Percentiles rank a stretch among this genome's conserved stretches.
Evolutionary conservation across 2,797 vertebrate species (phyloP).

Genomic region (Rhodeus uyekii): DNA sequence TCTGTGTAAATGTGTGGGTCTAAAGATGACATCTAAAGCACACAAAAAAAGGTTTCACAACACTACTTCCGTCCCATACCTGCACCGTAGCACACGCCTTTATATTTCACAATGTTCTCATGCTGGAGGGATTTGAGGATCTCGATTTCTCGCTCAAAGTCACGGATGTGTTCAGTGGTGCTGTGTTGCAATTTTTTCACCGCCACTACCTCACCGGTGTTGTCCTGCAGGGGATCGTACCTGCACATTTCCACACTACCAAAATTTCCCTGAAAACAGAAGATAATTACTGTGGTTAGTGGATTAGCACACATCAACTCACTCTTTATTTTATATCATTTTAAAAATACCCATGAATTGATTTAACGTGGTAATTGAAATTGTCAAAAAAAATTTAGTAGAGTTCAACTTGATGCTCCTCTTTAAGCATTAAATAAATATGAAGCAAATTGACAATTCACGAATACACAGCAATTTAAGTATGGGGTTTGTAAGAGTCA

Average conservation of each 20-base stretch:
- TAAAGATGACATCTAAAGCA: background rate
- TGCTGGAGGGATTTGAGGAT: constrained; percentile 97
- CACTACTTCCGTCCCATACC: constrained; percentile 71
- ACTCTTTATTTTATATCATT: background rate
- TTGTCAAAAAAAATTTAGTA: background rate
- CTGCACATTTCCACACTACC: constrained; percentile 98
- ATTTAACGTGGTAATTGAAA: background rate
- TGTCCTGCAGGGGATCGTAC: constrained; percentile 95
- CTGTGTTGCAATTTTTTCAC: constrained; percentile 98
- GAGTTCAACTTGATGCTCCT: background rate
- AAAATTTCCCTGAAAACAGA: constrained; percentile 88
- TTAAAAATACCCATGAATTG: too few relatives aligned
- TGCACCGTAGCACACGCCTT: constrained; percentile 96
- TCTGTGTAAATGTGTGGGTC: background rate
- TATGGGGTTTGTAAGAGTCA: background rate
- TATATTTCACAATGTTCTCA: constrained; percentile 98
- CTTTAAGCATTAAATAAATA: background rate
- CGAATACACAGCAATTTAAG: background rate
- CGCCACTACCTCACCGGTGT: constrained; percentile 96
- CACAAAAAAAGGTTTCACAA: background rate
- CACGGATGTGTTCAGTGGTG: constrained; percentile 92
- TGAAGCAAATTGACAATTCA: background rate
- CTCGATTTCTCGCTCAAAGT: constrained; percentile 97
- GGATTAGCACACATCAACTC: background rate
- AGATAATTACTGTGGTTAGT: background rate